Evolutionary conservation across 2,888 invertebrate genomes (phyloP), one percentile per base, ranked within the genome.

Genomic region (Nephrotoma flavescens): DNA sequence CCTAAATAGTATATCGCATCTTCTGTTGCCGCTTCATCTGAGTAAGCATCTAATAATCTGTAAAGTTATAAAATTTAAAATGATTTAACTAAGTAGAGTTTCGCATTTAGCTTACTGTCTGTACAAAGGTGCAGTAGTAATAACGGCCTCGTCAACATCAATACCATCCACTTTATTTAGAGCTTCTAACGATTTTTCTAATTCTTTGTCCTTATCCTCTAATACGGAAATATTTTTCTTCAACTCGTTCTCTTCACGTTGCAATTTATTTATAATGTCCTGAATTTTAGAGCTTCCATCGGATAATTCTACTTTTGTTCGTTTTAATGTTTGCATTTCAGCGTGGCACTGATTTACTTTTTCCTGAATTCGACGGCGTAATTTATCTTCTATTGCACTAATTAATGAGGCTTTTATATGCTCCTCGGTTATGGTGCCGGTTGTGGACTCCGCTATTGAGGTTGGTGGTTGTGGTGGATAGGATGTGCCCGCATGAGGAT

Each of bases 1-100:
- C 98, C 98, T 92, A 99, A 95, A 91, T 98, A 98, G 91, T 99
- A 99, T 90, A 99, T 98, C 88, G 98, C 97, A 93, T 99, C 99
- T 93, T 99, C 99, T 86, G 97, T 94, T 15, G 99, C 98, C 88
- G 99, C 98, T 93, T 99, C 99, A 92, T 99, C 98, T 86, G 98
- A 98, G 93, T 97, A 99, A 83, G 98, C 96, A 92, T 96, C 97
- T 88, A 99, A 92, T 90, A 99, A 94, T 91, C 96, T 96, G 89
- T 1, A 92, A 92, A 87, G 87, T 88, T 87, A 86, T 84, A 86
- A 87, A 86, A 31, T 19, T 86, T 83, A 9, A 42, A n/a, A 11
- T 42, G 31, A 86, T 85, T 87, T 85, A 41, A 86, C 11, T 87
- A 87, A 31, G 85, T 85, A 87, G 87, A 44, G 15, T 47, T 86